These are phyloP conservation scores for Drosophila falleni DNA, from an alignment of 2,888 invertebrate genomes.

Conservation along the genomic window DNA sequence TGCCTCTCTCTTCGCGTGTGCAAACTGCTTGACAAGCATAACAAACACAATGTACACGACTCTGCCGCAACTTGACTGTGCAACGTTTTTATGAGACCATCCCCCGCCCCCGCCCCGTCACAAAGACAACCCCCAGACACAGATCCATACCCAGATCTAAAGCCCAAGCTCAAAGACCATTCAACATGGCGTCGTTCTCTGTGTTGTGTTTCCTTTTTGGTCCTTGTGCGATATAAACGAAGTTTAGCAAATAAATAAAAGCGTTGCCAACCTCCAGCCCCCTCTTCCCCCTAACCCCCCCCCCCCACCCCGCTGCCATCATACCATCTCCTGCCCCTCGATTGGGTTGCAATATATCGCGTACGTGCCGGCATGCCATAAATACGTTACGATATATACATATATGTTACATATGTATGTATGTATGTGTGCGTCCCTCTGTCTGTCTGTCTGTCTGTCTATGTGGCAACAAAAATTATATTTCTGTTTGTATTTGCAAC, in stretches of 20 bases:
- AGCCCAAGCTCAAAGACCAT: constrained; percentile 45
- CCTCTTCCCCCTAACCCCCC: background rate
- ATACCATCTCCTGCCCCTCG: constrained; percentile 12
- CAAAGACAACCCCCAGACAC: constrained; percentile 10
- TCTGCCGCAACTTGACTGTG: constrained; percentile 55
- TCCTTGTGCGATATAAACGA: constrained; percentile 72
- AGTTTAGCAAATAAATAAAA: constrained; percentile 78
- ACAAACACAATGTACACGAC: constrained; percentile 76
- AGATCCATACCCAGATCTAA: constrained; percentile 19
- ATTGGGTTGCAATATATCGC: constrained; percentile 80
- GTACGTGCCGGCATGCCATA: constrained; percentile 80
- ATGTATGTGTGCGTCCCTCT: constrained; percentile 21
- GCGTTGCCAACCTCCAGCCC: constrained; percentile 26
- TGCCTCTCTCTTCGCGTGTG: no score
- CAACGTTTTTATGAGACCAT: constrained; percentile 64
- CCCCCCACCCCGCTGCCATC: background rate
- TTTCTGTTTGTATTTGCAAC: constrained; percentile 79
- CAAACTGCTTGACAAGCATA: no score
- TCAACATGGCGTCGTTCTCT: constrained; percentile 72
- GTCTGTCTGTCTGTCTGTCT: constrained; percentile 44
- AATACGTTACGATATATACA: constrained; percentile 52
- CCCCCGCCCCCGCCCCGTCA: constrained; percentile 30
- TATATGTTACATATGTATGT: constrained; percentile 19
- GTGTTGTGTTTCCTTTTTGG: constrained; percentile 37
- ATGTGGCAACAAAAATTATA: constrained; percentile 76